Conservation (phyloP, 1,140 invertebrate species). For the Neodiprion virginianus region DNA sequence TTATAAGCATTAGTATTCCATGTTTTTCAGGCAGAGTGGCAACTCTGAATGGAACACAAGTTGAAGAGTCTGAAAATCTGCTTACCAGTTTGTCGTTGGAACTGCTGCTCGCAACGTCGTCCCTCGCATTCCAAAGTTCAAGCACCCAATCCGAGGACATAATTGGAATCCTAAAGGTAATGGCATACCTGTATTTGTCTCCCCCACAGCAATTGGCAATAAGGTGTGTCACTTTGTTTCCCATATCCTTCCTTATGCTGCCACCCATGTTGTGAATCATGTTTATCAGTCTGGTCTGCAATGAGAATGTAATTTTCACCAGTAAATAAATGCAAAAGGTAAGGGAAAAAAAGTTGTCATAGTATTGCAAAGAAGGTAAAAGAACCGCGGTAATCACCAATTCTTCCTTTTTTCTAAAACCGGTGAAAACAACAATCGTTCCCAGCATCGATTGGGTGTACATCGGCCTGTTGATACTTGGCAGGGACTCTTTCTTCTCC, state of each 20-base stretch:
- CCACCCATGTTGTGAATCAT: slow-evolving; percentile 95
- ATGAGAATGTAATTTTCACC: slow-evolving; percentile 35
- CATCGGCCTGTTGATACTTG: slow-evolving; percentile 78
- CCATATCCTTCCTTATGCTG: slow-evolving; percentile 88
- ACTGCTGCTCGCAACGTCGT: slow-evolving; percentile 73
- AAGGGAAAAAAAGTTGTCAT: no score
- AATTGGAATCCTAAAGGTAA: slow-evolving; percentile 87
- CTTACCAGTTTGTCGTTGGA: slow-evolving; percentile 68
- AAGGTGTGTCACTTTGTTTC: slow-evolving; percentile 88
- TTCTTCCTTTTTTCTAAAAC: slow-evolving; percentile 87
- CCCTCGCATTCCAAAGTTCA: slow-evolving; percentile 80
- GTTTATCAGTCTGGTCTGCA: slow-evolving; percentile 80
- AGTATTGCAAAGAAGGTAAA: slow-evolving; percentile 6
- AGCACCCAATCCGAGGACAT: slow-evolving; percentile 88
- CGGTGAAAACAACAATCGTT: slow-evolving; percentile 87
- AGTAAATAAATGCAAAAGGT: background rate
- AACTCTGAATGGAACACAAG: slow-evolving; percentile 8
- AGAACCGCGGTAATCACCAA: slow-evolving; percentile 68
- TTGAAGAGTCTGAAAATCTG: slow-evolving; percentile 12
- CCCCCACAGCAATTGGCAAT: slow-evolving; percentile 87
- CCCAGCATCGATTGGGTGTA: slow-evolving; percentile 88
- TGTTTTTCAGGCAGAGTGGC: background rate
- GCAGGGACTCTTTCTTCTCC: slow-evolving; percentile 71
- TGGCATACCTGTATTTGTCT: slow-evolving; percentile 86
- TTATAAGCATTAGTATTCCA: no score